Evolutionary conservation across 1,140 invertebrate genomes (phyloP).

Genomic region (Wiebesia pumilae): DNA sequence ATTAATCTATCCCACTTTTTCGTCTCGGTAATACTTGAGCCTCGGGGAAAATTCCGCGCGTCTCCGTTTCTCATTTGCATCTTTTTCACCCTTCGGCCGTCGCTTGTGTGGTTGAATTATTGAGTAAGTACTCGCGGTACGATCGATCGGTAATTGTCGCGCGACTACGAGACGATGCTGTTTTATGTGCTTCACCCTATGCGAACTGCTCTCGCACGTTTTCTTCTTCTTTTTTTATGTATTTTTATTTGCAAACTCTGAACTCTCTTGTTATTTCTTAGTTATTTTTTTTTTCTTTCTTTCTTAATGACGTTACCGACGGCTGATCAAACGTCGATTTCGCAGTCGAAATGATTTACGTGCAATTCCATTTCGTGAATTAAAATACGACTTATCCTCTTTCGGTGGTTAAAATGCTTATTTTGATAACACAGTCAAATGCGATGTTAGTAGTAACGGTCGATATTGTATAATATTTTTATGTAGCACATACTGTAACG

Average conservation of each 20-base stretch:
- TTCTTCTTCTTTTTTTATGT: neutral
- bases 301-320: neutral
- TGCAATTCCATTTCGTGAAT: neutral
- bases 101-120: constrained; percentile 29
- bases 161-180: neutral
- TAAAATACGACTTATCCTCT: neutral
- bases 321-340: neutral
- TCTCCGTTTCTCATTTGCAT: constrained; percentile 45
- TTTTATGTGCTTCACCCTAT: neutral
- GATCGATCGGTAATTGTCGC: neutral
- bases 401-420: too few relatives aligned
- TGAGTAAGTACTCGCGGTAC: constrained; percentile 12
- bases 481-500: neutral
- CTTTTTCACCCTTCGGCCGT: neutral
- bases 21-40: neutral
- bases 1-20: neutral
- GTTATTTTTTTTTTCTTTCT: neutral
- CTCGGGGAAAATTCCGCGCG: neutral
- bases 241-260: neutral
- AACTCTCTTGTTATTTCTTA: neutral
- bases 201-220: neutral
- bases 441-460: neutral
- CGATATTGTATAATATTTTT: neutral
- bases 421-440: neutral
- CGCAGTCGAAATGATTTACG: neutral